Evolutionary conservation across 2,888 invertebrate genomes (phyloP).

Genomic region (Drosophila infuscata): DNA sequence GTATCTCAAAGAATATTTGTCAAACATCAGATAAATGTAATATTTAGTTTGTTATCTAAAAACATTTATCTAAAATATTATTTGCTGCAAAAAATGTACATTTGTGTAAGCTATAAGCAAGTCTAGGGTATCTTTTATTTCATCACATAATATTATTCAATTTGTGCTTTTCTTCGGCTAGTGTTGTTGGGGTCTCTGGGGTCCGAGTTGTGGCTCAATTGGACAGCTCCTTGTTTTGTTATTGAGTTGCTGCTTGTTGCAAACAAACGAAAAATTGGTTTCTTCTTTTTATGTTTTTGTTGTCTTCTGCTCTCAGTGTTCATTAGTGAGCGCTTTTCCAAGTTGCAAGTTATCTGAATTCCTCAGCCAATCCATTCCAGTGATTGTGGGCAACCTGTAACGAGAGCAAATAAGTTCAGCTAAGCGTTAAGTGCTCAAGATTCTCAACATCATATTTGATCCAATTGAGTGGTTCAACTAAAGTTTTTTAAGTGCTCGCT

Average conservation of each 20-base stretch:
- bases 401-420: conserved; percentile 66
- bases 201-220: conserved; percentile 40
- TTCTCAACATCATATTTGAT: conserved; percentile 52
- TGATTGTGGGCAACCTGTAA: conserved; percentile 38
- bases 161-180: background rate
- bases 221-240: conserved; percentile 27
- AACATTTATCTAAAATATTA: background rate
- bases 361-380: conserved; percentile 24
- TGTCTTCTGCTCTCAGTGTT: conserved; percentile 32
- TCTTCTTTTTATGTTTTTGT: background rate
- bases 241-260: conserved; percentile 36
- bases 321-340: conserved; percentile 55
- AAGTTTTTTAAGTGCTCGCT: conserved; percentile 38
- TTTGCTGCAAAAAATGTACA: background rate
- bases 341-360: conserved; percentile 49
- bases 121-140: conserved; percentile 12
- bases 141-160: background rate
- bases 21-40: background rate
- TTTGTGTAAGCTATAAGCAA: background rate
- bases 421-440: conserved; percentile 67
- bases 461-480: conserved; percentile 50
- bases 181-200: conserved; percentile 31
- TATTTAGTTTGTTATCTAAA: background rate
- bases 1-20: background rate
- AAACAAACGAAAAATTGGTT: conserved; percentile 28